Evolutionary conservation across 2,113 vertebrate species (phyloP).

Genomic region (Clinocottus analis): DNA sequence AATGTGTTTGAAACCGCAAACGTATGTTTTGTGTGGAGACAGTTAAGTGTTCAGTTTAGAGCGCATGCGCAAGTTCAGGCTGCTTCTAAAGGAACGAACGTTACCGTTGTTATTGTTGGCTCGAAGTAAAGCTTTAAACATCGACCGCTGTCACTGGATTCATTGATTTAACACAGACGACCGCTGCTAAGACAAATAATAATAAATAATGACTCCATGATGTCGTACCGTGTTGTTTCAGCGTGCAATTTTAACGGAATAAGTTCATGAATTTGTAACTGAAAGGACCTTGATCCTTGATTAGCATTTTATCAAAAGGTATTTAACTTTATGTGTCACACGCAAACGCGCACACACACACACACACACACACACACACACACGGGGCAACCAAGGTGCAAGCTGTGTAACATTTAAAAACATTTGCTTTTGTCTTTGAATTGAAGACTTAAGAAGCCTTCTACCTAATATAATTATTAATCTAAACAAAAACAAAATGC

Average conservation of each 20-base stretch:
- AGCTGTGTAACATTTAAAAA: conserved; percentile 19
- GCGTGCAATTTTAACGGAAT: not conserved
- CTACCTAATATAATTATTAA: not conserved
- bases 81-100: no score
- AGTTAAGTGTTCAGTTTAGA: no score
- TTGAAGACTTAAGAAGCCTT: not conserved
- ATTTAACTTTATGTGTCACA: not conserved
- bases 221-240: not conserved
- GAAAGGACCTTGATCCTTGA: not conserved
- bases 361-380: not conserved
- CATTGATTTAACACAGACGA: no score
- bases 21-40: not conserved
- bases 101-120: no score
- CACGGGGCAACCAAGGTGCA: conserved; percentile 76
- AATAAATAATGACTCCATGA: not conserved
- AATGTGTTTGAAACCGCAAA: not conserved
- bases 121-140: no score
- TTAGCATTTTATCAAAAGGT: not conserved
- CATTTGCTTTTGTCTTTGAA: conserved; percentile 18
- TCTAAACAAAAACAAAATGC: not conserved
- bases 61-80: no score
- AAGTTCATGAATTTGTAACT: not conserved
- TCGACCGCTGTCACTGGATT: no score
- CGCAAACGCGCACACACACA: conserved; percentile 12
- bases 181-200: not conserved